Percentiles rank a stretch among this genome's conserved stretches.
Evolutionary conservation across 2,113 vertebrate species (phyloP).

Genomic region (Parus major): DNA sequence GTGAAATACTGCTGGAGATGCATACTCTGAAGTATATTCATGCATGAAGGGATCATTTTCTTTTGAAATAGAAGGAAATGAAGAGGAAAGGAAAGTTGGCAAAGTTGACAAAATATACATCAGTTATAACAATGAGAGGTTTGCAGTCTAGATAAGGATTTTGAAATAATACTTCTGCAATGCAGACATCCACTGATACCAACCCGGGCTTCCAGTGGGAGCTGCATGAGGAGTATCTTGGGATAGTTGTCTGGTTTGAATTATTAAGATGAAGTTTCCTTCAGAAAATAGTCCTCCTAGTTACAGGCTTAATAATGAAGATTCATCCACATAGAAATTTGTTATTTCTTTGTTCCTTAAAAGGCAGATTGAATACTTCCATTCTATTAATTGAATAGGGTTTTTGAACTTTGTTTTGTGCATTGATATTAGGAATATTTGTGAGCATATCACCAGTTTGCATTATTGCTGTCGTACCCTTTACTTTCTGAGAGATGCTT

Average conservation of each 20-base stretch:
- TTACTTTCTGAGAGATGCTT: neutral
- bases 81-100: neutral
- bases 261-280: neutral
- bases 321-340: neutral
- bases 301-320: neutral
- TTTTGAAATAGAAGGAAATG: neutral
- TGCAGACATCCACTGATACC: neutral
- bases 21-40: neutral
- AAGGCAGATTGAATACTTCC: neutral
- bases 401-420: neutral
- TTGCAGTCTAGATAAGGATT: neutral
- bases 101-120: neutral
- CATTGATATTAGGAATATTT: neutral
- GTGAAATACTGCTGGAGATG: neutral
- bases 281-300: neutral
- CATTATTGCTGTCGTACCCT: neutral
- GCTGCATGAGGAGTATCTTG: neutral
- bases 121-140: neutral
- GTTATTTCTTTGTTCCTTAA: neutral
- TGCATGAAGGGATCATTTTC: neutral
- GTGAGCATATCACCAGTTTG: neutral
- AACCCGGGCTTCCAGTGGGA: neutral
- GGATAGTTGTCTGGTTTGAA: neutral
- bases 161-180: neutral
- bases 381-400: neutral